Evolutionary conservation across 2,113 vertebrate genomes (phyloP), one percentile per base, ranked within the genome.

Genomic region (Corythornis vintsioides): DNA sequence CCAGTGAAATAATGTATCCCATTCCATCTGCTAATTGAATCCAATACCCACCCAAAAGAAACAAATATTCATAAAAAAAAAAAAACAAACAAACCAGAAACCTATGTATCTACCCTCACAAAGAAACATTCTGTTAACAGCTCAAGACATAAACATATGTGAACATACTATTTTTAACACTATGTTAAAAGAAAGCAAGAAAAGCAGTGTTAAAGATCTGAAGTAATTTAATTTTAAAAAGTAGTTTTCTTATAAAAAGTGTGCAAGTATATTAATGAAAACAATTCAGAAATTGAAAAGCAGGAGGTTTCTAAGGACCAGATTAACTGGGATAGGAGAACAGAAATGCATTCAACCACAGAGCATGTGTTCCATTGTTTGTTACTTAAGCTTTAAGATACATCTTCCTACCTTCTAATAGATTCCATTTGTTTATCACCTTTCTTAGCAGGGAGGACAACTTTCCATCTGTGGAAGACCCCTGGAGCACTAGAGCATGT

Each of bases 391-490:
- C 59, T 94, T 85, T 76, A 73, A 74, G 67, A 81, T 43, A 40
- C 56, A 47, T 52, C 57, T 73, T 89, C 96, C 73, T 97, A 99
- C 99, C 99, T 98, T 97, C 95, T 95, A 93, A 99, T 98, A 96
- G 98, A 98, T 57, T 95, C 96, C 92, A 97, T 98, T 91, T 72
- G 97, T 81, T 96, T 96, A 92, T 98, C 96, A 78, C 97, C 95
- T 88, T 86, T 45, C 72, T 95, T 95, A 91, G 98, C 89, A 86
- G 97, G 96, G 31, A 99, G 97, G 63, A 99, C 97, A 92, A 99
- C 99, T 92, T 97, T 98, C 99, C 99, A 99, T 94, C 95, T 98
- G 96, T 99, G 98, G 96, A 99, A 99, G 85, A 99, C 99, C 81
- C 99, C 99, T 47, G 96, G 91, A 96, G 96, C 96, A 96, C 93